Base-by-base conservation (phyloP, 64 coral and sea anemone species). In the Pachyseris speciosa region DNA sequence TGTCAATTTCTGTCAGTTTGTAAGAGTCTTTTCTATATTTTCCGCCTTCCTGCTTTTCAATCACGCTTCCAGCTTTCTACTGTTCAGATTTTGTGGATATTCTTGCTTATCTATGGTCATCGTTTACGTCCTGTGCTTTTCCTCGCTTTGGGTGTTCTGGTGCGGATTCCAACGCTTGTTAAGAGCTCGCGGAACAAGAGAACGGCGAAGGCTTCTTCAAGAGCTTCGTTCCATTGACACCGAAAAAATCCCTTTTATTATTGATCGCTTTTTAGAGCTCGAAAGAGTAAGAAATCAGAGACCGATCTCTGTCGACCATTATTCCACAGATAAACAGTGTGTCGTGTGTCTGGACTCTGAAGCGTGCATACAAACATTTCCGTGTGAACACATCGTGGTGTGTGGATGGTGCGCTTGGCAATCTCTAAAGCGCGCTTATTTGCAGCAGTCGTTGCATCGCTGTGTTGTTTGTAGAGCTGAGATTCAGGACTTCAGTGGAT, bases 361-460 rank as follows among this genome's bases (percentile, higher is more conserved):
- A 52, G 90, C 94, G 4, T 93, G 78, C 19, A 96, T 93, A 12
- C 34, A 67, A 60, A 96, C 86, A 44, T 81, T 96, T 8, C 94
- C 94, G 4, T 96, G 94, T 26, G 67, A 80, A 34, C 90, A 96
- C 33, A 88, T 64, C 10, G 94, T 93, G 4, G 87, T 93, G 20
- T 96, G 94, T 26, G 91, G 94, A 4, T 96, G 94, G 94, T 96
- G 94, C 9, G 94, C 94, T 0, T 96, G 94, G 94, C 94, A 96
- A 31, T 93, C 94, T 6, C 36, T 96, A 9, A 96, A 96, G 64
- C 29, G 93, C 2, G 83, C 94, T 12, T 96, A 93, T 22, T 29
- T 93, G 44, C 85, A 96, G 66, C 85, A 79, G 10, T 70, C 50
- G 9, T 27, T 50, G 12, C 94, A 96, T 38, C 86, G 94, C 3